These are phyloP conservation scores for Podilymbus podiceps DNA, from an alignment of 2,113 vertebrate species.

Conservation along the genomic window DNA sequence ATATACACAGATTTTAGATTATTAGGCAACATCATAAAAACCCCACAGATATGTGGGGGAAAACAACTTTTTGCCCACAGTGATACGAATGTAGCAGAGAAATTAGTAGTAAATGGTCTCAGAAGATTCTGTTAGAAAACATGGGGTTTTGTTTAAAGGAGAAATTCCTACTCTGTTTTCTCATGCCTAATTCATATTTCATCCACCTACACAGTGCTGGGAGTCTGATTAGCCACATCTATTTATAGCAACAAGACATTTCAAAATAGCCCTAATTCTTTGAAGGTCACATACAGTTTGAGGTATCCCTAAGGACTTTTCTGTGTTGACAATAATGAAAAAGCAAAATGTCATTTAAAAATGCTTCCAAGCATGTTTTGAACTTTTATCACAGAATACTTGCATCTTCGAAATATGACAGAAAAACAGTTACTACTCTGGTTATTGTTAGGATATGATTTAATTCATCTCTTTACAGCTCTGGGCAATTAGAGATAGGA, in stretches of 20 bases:
- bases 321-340: background rate
- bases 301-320: background rate
- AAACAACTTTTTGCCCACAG: background rate
- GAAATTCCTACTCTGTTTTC: constrained; percentile 56
- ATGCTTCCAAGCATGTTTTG: background rate
- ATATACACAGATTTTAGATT: background rate
- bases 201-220: constrained; percentile 42
- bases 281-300: background rate
- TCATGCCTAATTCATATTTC: constrained; percentile 26
- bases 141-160: constrained; percentile 8
- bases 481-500: background rate
- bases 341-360: constrained; percentile 5
- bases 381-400: background rate
- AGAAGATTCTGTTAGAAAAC: background rate
- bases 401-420: background rate
- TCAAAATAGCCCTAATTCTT: constrained; percentile 18
- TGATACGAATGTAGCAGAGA: background rate
- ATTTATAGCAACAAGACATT: constrained; percentile 56
- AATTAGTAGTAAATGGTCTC: background rate
- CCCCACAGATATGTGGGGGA: background rate
- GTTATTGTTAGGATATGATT: background rate
- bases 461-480: background rate
- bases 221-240: background rate
- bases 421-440: background rate
- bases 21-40: background rate